Percentiles rank a stretch among this genome's conserved stretches.
Conservation (phyloP, 2,888 invertebrate species). For the Stenichneumon culpator region DNA sequence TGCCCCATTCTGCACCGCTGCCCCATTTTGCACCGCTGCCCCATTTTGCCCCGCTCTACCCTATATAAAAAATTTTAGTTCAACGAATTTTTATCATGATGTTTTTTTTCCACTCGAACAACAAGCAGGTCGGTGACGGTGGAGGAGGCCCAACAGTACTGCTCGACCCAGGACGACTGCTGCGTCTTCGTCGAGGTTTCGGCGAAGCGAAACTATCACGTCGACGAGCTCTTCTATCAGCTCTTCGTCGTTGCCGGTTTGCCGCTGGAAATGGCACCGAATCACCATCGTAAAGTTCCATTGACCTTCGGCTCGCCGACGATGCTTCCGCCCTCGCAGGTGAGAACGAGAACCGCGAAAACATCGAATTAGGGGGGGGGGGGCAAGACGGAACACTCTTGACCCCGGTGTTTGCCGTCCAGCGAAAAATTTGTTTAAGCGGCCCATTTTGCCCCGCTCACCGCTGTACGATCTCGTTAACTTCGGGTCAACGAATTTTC, state of each 20-base stretch:
- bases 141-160: constrained; percentile 92
- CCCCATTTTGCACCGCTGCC: no score
- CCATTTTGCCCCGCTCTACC: no score
- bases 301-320: constrained; percentile 91
- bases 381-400: not conserved
- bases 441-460: not conserved
- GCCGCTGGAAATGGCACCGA: constrained; percentile 95
- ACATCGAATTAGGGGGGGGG: constrained; percentile 31
- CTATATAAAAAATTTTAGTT: not conserved
- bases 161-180: constrained; percentile 91
- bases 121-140: constrained; percentile 89
- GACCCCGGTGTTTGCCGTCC: not conserved
- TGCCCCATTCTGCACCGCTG: no score
- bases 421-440: not conserved
- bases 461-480: constrained; percentile 2
- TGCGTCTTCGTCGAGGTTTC: constrained; percentile 94
- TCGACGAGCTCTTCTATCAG: constrained; percentile 94
- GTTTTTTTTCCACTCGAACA: constrained; percentile 4
- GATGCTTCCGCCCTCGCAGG: constrained; percentile 88
- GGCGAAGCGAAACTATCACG: constrained; percentile 92
- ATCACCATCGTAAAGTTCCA: constrained; percentile 92
- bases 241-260: constrained; percentile 93
- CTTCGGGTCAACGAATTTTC: not conserved
- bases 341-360: constrained; percentile 57
- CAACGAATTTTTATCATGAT: not conserved